Percentiles rank a stretch among this genome's conserved stretches.
Conservation (phyloP, 2,888 invertebrate genomes). For the Boloria euphrosyne region DNA sequence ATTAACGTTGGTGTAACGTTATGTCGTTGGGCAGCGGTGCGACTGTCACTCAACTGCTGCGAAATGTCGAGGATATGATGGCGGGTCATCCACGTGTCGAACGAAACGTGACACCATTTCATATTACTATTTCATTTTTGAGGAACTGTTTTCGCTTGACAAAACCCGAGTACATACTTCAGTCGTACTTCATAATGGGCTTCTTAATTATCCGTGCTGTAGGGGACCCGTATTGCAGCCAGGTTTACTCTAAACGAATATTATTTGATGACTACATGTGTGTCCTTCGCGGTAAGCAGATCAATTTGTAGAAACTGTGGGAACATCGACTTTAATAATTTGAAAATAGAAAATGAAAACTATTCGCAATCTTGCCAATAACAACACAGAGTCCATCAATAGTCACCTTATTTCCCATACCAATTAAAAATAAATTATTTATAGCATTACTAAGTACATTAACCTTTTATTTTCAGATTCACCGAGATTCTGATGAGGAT, state of each 20-base stretch:
- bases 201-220: conserved; percentile 67
- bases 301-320: conserved; percentile 63
- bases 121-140: conserved; percentile 72
- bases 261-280: conserved; percentile 73
- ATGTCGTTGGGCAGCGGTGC: conserved; percentile 63
- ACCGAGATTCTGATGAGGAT: conserved; percentile 79
- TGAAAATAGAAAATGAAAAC: conserved; percentile 58
- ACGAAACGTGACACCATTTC: conserved; percentile 73
- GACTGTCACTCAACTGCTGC: conserved; percentile 81
- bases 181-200: conserved; percentile 53
- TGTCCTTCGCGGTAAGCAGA: conserved; percentile 70
- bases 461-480: conserved; percentile 75
- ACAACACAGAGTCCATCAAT: conserved; percentile 65
- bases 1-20: conserved; percentile 78
- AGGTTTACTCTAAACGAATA: conserved; percentile 75
- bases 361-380: conserved; percentile 63
- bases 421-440: conserved; percentile 63
- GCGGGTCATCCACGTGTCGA: conserved; percentile 78
- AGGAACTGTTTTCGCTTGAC: conserved; percentile 66
- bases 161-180: conserved; percentile 66
- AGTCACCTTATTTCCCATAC: conserved; percentile 55
- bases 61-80: conserved; percentile 76
- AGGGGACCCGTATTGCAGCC: conserved; percentile 70
- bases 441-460: conserved; percentile 70
- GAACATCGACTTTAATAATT: conserved; percentile 45